Conservation (phyloP, 2,113 vertebrate species). For the Empidonax alnorum region DNA sequence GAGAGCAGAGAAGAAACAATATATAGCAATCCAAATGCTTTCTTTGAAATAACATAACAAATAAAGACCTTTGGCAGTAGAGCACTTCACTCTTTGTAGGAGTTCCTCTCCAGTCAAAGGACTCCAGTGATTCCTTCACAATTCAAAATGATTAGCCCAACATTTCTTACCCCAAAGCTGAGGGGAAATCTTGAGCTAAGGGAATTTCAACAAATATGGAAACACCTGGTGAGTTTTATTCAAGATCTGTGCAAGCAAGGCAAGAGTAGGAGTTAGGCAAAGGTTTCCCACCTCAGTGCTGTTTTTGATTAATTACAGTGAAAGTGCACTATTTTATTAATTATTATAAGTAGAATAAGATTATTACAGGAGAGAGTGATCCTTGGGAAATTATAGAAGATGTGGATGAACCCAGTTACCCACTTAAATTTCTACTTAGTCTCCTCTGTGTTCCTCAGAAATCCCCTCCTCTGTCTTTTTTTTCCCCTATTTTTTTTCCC, state of each 20-base stretch:
- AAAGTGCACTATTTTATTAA: not conserved
- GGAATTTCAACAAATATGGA: slow-evolving; percentile 5
- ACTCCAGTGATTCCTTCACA: slow-evolving; percentile 42
- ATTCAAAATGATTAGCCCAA: slow-evolving; percentile 35
- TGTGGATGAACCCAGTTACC: not conserved
- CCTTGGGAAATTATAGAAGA: not conserved
- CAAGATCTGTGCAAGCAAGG: not conserved
- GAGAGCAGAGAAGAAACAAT: not conserved
- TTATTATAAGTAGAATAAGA: not conserved
- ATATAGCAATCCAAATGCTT: not conserved
- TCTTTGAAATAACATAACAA: not conserved
- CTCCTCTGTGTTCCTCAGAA: not conserved
- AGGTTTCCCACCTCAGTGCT: not conserved
- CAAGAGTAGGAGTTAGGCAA: slow-evolving; percentile 17
- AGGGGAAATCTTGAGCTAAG: slow-evolving; percentile 10
- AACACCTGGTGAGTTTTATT: slow-evolving; percentile 27
- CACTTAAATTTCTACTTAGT: not conserved
- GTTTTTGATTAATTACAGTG: slow-evolving; percentile 24
- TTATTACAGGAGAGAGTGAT: not conserved
- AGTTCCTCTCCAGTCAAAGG: not conserved
- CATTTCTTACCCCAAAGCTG: not conserved
- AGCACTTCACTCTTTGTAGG: not conserved
- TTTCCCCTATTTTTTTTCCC: not conserved
- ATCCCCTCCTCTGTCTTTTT: not conserved
- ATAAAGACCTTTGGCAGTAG: not conserved